Evolutionary conservation across 2,113 vertebrate genomes (phyloP), one percentile per base, ranked within the genome.

Genomic region (Gallinago undulata): DNA sequence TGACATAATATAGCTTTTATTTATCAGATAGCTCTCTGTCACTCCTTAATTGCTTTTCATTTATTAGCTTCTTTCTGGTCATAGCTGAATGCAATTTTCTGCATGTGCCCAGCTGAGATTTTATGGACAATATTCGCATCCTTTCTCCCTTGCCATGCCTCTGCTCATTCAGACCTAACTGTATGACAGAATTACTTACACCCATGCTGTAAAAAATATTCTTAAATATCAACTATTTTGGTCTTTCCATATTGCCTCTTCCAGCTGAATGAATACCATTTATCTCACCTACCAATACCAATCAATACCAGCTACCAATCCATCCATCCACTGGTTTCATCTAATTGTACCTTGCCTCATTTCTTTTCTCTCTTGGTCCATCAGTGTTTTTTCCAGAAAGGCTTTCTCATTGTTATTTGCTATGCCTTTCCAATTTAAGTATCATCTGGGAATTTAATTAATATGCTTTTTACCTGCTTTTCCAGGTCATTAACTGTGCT

Each of bases 361-460:
- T 80, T 63, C 67, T 85, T 92, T 72, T 31, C 55, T 81, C 47
- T 69, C 33, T 43, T 63, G 45, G 35, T 41, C 62, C 75, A 37
- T 50, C 66, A 19, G 15, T 39, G 22, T 8, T 93, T 73, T 89
- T 39, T 41, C 80, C 76, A 84, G 31, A n/a, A 41, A 43, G 47
- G 14, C 84, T 89, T 91, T n/a, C 68, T 57, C 64, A 80, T 8
- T 63, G 53, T 60, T 90, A 19, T 60, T 93, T 68, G 43, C 66
- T 79, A 16, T 4, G 55, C 51, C 19, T 39, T 94, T 69, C 77
- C 37, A 62, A 43, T 94, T 84, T 60, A 73, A 27, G 31, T 19
- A 37, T 72, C 73, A 89, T 30, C 63, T 95, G 77, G 90, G 91
- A 92, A 89, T 90, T 86, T 77, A 93, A 91, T 95, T 72, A 88